Evolutionary conservation across 2,888 invertebrate genomes (phyloP).

Genomic region (Chromoteleia sp.): DNA sequence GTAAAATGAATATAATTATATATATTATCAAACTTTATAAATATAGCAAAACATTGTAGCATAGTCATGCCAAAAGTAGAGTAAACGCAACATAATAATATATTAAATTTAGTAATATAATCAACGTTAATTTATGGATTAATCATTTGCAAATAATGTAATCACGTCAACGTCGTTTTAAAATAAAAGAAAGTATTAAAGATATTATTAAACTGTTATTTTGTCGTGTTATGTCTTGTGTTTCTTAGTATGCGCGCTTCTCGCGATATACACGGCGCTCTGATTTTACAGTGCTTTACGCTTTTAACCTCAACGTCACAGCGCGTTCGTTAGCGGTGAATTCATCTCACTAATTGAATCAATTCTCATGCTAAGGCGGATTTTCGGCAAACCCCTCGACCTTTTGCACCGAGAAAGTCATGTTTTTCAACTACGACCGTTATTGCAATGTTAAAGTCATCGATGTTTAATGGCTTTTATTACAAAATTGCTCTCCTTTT

Average conservation of each 20-base stretch:
- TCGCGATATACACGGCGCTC: constrained; percentile 73
- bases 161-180: neutral
- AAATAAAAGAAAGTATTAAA: constrained; percentile 22
- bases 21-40: too few species aligned
- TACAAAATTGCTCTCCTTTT: constrained; percentile 25
- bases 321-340: constrained; percentile 83
- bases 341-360: constrained; percentile 84
- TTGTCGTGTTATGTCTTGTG: constrained; percentile 27
- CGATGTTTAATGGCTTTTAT: constrained; percentile 43
- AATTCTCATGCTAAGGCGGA: constrained; percentile 83
- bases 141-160: neutral
- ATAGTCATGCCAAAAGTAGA: too few species aligned
- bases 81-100: too few species aligned
- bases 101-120: neutral
- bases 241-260: constrained; percentile 42
- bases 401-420: constrained; percentile 68
- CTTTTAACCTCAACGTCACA: constrained; percentile 79
- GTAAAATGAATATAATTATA: too few species aligned
- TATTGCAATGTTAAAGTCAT: constrained; percentile 54
- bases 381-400: constrained; percentile 79
- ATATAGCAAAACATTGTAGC: too few species aligned
- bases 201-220: constrained; percentile 45
- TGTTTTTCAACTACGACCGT: constrained; percentile 64
- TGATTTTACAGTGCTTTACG: constrained; percentile 81
- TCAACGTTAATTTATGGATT: neutral